phyloP scores from a whole-genome alignment of 37 sponge, comb jelly and placozoan genomes.

The Halisarca cf. caerulea region DNA sequence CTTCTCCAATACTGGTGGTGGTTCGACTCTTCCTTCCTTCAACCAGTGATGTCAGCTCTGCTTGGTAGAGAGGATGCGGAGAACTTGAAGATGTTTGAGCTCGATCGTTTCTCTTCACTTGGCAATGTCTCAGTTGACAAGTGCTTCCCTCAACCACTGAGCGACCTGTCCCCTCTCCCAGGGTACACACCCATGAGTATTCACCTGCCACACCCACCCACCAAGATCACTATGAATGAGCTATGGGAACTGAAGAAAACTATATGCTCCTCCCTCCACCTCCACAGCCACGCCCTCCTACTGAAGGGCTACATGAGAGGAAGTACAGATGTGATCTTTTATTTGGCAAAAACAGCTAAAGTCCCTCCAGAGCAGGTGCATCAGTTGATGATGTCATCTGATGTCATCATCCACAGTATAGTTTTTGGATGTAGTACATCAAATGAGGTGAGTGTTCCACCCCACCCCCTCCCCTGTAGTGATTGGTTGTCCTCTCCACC shows the following conservation, averaged over 20 bases:
- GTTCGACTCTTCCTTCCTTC: constrained; percentile 4
- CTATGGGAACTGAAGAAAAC: constrained; percentile 9
- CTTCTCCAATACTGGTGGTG: not conserved
- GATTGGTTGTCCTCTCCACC: too few species aligned
- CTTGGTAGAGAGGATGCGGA: not conserved
- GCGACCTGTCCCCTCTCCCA: constrained; percentile 10
- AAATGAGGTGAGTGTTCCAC: too few species aligned
- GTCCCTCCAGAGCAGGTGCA: too few species aligned
- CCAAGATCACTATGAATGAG: not conserved
- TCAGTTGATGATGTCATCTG: too few species aligned
- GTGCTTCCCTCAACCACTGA: not conserved
- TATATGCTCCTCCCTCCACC: not conserved
- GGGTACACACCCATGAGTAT: not conserved
- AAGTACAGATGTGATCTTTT: not conserved
- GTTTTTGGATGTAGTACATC: too few species aligned
- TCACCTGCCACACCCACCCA: not conserved
- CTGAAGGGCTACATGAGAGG: constrained; percentile 26
- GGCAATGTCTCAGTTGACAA: not conserved
- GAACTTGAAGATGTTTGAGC: not conserved
- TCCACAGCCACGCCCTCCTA: constrained; percentile 8
- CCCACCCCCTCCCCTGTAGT: too few species aligned
- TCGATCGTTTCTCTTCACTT: not conserved
- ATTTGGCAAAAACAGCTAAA: too few species aligned
- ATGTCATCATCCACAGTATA: too few species aligned
- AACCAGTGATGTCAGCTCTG: too few species aligned